These are phyloP conservation scores for Euclidia mi DNA, from an alignment of 2,888 invertebrate genomes.

Conservation along the genomic window DNA sequence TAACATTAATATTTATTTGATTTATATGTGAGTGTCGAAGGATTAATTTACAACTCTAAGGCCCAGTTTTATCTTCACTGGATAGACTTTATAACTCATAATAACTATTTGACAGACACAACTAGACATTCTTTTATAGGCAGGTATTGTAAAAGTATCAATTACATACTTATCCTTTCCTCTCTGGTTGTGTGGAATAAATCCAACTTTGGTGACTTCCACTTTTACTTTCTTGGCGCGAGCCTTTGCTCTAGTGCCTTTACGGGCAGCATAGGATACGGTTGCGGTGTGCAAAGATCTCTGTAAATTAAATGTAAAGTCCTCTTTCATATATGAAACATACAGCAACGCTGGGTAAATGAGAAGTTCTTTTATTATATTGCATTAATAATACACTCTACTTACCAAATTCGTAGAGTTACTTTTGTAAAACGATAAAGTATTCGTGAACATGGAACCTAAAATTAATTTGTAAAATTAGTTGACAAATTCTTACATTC, in stretches of 20 bases:
- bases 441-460: constrained; percentile 76
- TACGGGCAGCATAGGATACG: constrained; percentile 93
- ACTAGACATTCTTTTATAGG: not conserved
- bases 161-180: constrained; percentile 76
- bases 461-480: constrained; percentile 54
- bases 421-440: constrained; percentile 68
- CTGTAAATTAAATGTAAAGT: constrained; percentile 61
- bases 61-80: too few relatives aligned
- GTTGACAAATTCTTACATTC: constrained; percentile 1
- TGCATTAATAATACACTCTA: constrained; percentile 15
- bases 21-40: too few relatives aligned
- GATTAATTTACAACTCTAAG: too few relatives aligned
- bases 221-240: constrained; percentile 94
- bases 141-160: not conserved
- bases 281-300: constrained; percentile 89
- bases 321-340: not conserved
- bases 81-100: too few relatives aligned
- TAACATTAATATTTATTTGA: too few relatives aligned
- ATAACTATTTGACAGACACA: too few relatives aligned
- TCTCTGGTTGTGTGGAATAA: constrained; percentile 93
- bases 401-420: constrained; percentile 74
- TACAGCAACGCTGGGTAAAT: not conserved
- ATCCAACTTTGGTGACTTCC: constrained; percentile 93
- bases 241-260: constrained; percentile 94
- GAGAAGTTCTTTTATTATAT: not conserved